Base-by-base conservation (phyloP, 2,113 vertebrate genomes). In the Ammodytes dubius region DNA sequence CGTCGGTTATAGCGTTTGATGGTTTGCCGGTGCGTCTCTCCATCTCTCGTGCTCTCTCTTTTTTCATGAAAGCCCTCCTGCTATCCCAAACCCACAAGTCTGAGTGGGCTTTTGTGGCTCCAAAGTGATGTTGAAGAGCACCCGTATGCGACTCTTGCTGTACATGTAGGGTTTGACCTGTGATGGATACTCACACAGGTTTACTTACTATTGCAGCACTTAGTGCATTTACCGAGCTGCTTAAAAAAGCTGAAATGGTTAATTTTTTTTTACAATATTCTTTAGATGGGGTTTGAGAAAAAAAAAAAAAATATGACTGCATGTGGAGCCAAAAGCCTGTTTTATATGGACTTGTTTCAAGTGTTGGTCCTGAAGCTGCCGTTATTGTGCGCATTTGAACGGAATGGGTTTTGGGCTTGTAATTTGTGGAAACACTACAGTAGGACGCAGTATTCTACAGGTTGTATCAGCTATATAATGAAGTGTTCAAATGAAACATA, bases 81-180 rank as follows among this genome's bases (percentile, higher is more conserved):
- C 85, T 81, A 60, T 87, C 78, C 78, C 88, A 88, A 92, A 87
- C 85, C 89, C 88, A 91, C 91, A 90, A 87, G 88, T 92, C 91
- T 93, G 91, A 93, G 90, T 94, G 93, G 91, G 92, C 88, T 95
- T 87, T 83, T 88, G 27, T 27, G 90, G 79, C 75, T 92, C 91
- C 89, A 91, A 94, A 95, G 94, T 94, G 93, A 94, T 92, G 92
- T 79, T 94, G 92, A 94, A 95, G 92, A 94, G 95, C 84, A 72
- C 64, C 87, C 76, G 73, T 88, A 92, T 88, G 82, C 83, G 80
- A 91, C 89, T 76, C 60, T 27, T 81, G 86, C 83, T 74, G 86
- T 88, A 92, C 83, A 70, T 91, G 89, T 90, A 83, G 86, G 86
- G 71, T 92, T 85, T 93, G 88, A 94, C 88, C 92, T 9, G 19